Evolutionary conservation across 2,888 invertebrate species (phyloP).

Genomic region (Lasioglossum figueresi): DNA sequence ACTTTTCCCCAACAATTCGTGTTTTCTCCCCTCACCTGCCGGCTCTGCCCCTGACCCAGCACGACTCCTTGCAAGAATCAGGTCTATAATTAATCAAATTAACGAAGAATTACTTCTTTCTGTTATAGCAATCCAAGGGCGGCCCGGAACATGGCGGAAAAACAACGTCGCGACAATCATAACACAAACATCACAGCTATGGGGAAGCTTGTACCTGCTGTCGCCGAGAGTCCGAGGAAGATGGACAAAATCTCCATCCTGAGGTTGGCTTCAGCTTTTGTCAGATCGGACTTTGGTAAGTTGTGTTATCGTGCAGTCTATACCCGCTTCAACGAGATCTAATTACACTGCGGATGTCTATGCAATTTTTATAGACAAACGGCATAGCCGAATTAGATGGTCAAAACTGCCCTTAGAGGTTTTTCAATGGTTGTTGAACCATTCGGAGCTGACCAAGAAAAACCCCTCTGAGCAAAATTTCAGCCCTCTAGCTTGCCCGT

Average conservation of each 20-base stretch:
- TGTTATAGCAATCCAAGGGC: constrained; percentile 89
- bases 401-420: too few species aligned
- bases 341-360: too few species aligned
- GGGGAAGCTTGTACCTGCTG: constrained; percentile 92
- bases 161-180: constrained; percentile 94
- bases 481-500: too few species aligned
- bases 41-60: too few species aligned
- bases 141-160: constrained; percentile 95
- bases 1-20: too few species aligned
- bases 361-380: too few species aligned
- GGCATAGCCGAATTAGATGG: too few species aligned
- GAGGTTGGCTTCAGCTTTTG: constrained; percentile 93
- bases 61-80: too few species aligned
- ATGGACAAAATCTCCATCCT: constrained; percentile 96
- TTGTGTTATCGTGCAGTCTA: constrained; percentile 23
- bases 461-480: too few species aligned
- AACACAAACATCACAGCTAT: constrained; percentile 94
- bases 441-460: too few species aligned
- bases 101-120: neutral
- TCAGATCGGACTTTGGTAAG: constrained; percentile 91
- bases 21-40: too few species aligned
- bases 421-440: too few species aligned
- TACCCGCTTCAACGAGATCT: neutral
- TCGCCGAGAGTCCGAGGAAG: constrained; percentile 91
- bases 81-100: neutral